Conservation (phyloP, 1,140 invertebrate genomes). For the Pseudomyrmex dendroicus region DNA sequence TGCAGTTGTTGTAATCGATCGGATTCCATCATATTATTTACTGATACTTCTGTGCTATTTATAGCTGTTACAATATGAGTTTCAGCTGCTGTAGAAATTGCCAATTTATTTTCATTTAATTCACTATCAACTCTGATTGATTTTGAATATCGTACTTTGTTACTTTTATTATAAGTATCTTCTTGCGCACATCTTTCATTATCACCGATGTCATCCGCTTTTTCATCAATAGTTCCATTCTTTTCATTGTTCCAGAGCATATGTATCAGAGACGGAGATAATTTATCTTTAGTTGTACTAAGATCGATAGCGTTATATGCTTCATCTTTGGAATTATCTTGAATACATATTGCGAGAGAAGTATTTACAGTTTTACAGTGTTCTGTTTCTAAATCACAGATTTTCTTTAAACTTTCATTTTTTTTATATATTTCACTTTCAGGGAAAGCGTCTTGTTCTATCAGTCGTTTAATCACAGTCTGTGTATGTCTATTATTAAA, state of each 20-base stretch:
- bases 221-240: not conserved
- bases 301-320: constrained; percentile 47
- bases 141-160: not conserved
- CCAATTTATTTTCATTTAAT: constrained; percentile 24
- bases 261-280: constrained; percentile 39
- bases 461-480: constrained; percentile 72
- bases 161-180: not conserved
- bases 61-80: not conserved
- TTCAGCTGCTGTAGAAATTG: constrained; percentile 18
- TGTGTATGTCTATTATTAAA: constrained; percentile 62
- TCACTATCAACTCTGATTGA: constrained; percentile 7
- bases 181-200: constrained; percentile 3
- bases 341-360: constrained; percentile 52
- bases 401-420: constrained; percentile 69
- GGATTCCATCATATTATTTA: constrained; percentile 9
- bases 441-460: constrained; percentile 58
- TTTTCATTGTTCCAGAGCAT: constrained; percentile 3
- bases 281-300: constrained; percentile 56
- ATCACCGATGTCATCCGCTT: constrained; percentile 7
- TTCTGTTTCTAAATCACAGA: constrained; percentile 71
- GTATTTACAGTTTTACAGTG: constrained; percentile 65
- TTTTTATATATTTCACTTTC: constrained; percentile 60
- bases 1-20: not conserved
- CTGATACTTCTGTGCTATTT: not conserved
- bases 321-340: constrained; percentile 62